phyloP scores from a whole-genome alignment of 2,113 vertebrate species.

The Phalacrocorax brasilianus region DNA sequence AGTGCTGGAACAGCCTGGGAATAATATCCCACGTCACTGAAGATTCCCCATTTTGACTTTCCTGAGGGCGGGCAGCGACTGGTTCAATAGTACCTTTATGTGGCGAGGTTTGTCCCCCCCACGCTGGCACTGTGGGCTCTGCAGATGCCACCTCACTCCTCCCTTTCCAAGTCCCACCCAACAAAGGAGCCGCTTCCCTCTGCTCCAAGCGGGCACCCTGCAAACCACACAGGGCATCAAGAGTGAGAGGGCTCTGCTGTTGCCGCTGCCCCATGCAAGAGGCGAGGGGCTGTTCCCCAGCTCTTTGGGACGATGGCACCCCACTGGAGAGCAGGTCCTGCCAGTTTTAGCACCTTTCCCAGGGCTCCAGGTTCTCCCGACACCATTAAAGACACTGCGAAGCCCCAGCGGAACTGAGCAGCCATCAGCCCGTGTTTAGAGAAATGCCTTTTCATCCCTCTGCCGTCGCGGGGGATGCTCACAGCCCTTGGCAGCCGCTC shows the following conservation, averaged over 20 bases:
- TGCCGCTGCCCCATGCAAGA: accelerated
- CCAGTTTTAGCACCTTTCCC: not conserved
- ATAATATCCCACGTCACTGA: not conserved
- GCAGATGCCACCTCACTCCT: not conserved
- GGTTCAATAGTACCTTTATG: accelerated
- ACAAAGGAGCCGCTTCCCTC: accelerated
- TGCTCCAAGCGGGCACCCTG: not conserved
- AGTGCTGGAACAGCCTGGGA: not conserved
- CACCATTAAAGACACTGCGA: not conserved
- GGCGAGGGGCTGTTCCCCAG: accelerated
- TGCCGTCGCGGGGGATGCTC: not conserved
- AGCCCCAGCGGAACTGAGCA: not conserved
- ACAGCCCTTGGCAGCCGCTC: not conserved
- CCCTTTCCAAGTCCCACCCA: not conserved
- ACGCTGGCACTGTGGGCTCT: accelerated
- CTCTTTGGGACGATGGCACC: not conserved
- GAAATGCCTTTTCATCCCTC: not conserved
- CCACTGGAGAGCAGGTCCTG: not conserved
- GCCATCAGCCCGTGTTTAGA: not conserved
- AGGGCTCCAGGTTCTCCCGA: not conserved
- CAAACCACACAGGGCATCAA: accelerated
- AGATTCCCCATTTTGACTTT: not conserved
- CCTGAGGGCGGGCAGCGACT: accelerated
- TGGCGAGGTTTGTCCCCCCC: accelerated
- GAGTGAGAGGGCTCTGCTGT: not conserved